A percentile compares a stretch with the other conserved stretches of the same genome.
Conservation (phyloP, 2,888 invertebrate species). For the Tenthredo scrophulariae region DNA sequence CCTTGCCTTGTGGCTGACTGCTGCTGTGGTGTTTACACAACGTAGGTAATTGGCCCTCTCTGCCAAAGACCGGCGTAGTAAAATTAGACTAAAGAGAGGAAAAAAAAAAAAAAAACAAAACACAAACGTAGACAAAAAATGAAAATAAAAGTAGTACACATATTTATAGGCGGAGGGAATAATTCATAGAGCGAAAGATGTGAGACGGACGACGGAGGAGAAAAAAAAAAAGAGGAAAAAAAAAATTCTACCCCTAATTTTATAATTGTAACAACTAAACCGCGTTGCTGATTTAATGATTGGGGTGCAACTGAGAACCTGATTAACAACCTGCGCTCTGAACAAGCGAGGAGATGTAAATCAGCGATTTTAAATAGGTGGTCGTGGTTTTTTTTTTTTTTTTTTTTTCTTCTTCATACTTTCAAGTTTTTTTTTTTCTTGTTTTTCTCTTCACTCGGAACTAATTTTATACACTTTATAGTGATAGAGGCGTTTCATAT, state of each 20-base stretch:
- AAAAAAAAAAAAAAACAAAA: slow-evolving; percentile 46
- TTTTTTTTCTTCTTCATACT: neutral
- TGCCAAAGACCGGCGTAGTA: slow-evolving; percentile 42
- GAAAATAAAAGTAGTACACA: neutral
- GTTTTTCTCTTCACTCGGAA: neutral
- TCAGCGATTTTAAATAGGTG: neutral
- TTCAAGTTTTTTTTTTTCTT: neutral
- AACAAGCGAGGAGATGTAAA: slow-evolving; percentile 4
- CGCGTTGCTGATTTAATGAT: slow-evolving; percentile 27
- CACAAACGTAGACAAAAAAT: slow-evolving; percentile 37
- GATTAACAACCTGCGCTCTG: slow-evolving; percentile 1
- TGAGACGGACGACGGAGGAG: slow-evolving; percentile 23
- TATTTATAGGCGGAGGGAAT: slow-evolving; percentile 37
- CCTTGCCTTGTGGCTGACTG: neutral
- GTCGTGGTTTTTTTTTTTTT: neutral
- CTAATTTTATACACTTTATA: neutral
- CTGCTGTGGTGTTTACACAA: slow-evolving; percentile 15
- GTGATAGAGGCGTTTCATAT: neutral
- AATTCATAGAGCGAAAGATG: neutral
- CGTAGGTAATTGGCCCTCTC: slow-evolving; percentile 21
- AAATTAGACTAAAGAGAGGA: slow-evolving; percentile 5
- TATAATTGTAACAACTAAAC: slow-evolving; percentile 35
- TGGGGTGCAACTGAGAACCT: neutral
- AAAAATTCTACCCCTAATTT: slow-evolving; percentile 25
- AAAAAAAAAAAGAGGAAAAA: neutral